A percentile compares a stretch with the other conserved stretches of the same genome.
These are phyloP conservation scores for Paedocypris sp. DNA, from an alignment of 2,113 vertebrate genomes.

Conservation along the genomic window DNA sequence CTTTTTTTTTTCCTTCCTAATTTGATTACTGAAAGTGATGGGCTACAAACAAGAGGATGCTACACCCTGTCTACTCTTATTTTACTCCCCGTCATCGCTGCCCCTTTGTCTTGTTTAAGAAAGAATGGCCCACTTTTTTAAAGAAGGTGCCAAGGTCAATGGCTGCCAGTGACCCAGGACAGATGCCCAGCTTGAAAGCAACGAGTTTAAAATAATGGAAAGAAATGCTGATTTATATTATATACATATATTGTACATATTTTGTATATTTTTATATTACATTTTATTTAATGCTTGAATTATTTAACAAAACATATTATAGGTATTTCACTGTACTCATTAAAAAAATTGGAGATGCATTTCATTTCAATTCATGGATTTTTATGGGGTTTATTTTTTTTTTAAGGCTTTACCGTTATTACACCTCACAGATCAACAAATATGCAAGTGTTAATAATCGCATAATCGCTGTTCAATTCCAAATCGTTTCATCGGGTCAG, in stretches of 20 bases:
- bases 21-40: conserved; percentile 42
- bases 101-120: background rate
- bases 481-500: conserved; percentile 61
- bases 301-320: too few species aligned
- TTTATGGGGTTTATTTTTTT: too few species aligned
- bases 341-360: too few species aligned
- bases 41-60: conserved; percentile 31
- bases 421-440: background rate
- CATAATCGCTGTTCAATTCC: conserved; percentile 3
- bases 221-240: background rate
- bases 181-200: conserved; percentile 29
- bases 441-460: conserved; percentile 26
- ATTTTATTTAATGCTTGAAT: too few species aligned
- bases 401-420: too few species aligned
- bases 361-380: too few species aligned
- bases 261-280: too few species aligned
- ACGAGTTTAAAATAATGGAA: background rate
- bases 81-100: conserved; percentile 44
- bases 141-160: conserved; percentile 50
- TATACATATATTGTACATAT: background rate
- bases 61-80: conserved; percentile 38
- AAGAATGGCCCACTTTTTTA: conserved; percentile 31
- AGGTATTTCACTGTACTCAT: too few species aligned
- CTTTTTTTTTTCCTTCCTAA: conserved; percentile 46
- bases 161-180: conserved; percentile 45